phyloP scores from a whole-genome alignment of 2,888 invertebrate genomes.

The Crepidodera aurea region DNA sequence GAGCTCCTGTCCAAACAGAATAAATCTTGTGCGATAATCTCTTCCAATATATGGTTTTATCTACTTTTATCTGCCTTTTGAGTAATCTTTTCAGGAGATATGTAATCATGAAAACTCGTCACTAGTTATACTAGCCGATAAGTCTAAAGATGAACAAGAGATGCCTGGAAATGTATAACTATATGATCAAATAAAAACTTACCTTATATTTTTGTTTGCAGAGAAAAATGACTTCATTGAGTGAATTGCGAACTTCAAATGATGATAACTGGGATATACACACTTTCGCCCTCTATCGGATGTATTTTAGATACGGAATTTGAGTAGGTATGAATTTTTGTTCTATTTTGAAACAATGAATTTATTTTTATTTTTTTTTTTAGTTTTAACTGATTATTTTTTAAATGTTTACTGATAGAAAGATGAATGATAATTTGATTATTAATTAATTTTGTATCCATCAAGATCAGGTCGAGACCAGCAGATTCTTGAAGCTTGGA shows the following conservation, averaged over 20 bases:
- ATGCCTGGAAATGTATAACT: too few relatives aligned
- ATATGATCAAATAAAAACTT: constrained; percentile 1
- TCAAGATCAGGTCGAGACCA: too few relatives aligned
- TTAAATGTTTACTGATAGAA: too few relatives aligned
- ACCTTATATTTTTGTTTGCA: constrained; percentile 1
- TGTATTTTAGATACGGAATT: not conserved
- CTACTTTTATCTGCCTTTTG: constrained; percentile 34
- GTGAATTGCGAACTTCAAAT: constrained; percentile 21
- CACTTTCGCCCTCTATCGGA: constrained; percentile 7
- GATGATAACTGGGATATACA: constrained; percentile 4
- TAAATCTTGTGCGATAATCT: constrained; percentile 27
- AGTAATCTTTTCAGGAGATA: constrained; percentile 37
- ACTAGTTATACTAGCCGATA: not conserved
- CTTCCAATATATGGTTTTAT: constrained; percentile 28
- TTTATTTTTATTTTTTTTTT: too few relatives aligned
- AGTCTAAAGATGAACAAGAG: not conserved
- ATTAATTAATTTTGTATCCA: too few relatives aligned
- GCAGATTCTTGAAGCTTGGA: too few relatives aligned
- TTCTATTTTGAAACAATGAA: too few relatives aligned
- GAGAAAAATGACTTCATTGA: constrained; percentile 1
- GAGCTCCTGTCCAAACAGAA: too few relatives aligned
- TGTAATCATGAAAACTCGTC: constrained; percentile 25
- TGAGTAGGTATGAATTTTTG: too few relatives aligned
- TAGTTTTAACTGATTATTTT: too few relatives aligned
- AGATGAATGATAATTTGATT: too few relatives aligned